A percentile compares a stretch with the other conserved stretches of the same genome.
Evolutionary conservation across 1,140 invertebrate species (phyloP).

Genomic region (Amyelois transitella): DNA sequence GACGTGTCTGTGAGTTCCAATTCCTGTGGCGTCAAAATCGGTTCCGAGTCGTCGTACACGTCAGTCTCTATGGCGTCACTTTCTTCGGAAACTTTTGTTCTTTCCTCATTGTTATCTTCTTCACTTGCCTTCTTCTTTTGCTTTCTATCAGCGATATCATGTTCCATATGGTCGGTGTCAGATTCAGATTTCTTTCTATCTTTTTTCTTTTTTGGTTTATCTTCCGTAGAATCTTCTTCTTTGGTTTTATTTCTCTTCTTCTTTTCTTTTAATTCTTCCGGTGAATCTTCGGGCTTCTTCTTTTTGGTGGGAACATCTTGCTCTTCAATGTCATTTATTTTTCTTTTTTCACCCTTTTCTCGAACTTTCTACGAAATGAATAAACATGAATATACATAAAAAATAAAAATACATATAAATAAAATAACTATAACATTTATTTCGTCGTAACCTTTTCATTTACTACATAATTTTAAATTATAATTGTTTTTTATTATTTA

Average conservation of each 20-base stretch:
- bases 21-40: constrained; percentile 40
- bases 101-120: constrained; percentile 12
- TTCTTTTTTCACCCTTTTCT: background rate
- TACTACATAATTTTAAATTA: too few relatives aligned
- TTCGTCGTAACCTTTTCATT: too few relatives aligned
- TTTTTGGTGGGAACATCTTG: constrained; percentile 1
- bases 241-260: background rate
- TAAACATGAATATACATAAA: too few relatives aligned
- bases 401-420: background rate
- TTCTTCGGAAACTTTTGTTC: constrained; percentile 32
- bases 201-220: background rate
- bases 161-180: background rate
- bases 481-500: too few relatives aligned
- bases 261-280: background rate
- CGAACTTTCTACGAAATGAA: background rate
- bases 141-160: constrained; percentile 5
- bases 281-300: background rate
- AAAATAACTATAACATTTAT: too few relatives aligned
- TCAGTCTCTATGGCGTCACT: constrained; percentile 55
- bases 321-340: background rate
- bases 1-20: constrained; percentile 40
- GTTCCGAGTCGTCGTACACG: constrained; percentile 33
- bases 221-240: background rate
- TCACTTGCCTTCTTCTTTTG: constrained; percentile 21
- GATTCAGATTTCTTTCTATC: background rate